Conservation (phyloP, 1,140 invertebrate genomes). For the Luehdorfia chinensis region DNA sequence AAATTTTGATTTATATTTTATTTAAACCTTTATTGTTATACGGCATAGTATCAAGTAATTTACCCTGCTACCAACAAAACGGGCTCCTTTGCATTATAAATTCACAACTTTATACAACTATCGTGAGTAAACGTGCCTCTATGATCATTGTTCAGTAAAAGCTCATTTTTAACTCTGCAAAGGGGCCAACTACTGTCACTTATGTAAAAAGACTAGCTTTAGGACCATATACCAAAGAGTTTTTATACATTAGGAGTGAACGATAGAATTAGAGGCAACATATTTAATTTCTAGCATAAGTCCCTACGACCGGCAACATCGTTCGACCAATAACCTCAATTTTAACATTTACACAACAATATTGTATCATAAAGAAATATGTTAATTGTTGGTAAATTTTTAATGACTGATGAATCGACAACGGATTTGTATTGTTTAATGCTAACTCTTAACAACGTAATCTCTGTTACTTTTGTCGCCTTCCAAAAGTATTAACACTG, state of each 20-base stretch:
- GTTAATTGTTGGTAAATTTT: constrained; percentile 5
- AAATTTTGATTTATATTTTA: constrained; percentile 6
- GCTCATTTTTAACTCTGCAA: constrained; percentile 33
- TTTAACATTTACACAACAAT: constrained; percentile 33
- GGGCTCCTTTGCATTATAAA: constrained; percentile 13
- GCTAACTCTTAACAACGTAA: neutral
- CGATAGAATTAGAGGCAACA: constrained; percentile 51
- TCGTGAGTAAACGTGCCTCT: neutral
- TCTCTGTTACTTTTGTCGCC: constrained; percentile 27
- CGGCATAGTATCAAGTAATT: constrained; percentile 1
- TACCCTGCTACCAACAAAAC: constrained; percentile 1
- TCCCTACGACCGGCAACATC: constrained; percentile 64
- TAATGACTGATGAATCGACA: constrained; percentile 6
- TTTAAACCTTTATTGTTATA: neutral
- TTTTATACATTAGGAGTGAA: constrained; percentile 72
- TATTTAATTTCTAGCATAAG: constrained; percentile 71
- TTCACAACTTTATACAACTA: neutral
- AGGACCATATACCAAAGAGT: constrained; percentile 75
- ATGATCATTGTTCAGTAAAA: constrained; percentile 8
- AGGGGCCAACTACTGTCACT: constrained; percentile 47
- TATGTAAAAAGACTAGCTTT: constrained; percentile 66
- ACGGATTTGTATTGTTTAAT: neutral
- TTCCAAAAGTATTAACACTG: constrained; percentile 39
- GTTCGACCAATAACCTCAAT: constrained; percentile 64
- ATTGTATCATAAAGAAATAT: constrained; percentile 25